Percentiles rank a stretch among this genome's conserved stretches.
Conservation (phyloP, 1,140 invertebrate species). For the Atta cephalotes region DNA sequence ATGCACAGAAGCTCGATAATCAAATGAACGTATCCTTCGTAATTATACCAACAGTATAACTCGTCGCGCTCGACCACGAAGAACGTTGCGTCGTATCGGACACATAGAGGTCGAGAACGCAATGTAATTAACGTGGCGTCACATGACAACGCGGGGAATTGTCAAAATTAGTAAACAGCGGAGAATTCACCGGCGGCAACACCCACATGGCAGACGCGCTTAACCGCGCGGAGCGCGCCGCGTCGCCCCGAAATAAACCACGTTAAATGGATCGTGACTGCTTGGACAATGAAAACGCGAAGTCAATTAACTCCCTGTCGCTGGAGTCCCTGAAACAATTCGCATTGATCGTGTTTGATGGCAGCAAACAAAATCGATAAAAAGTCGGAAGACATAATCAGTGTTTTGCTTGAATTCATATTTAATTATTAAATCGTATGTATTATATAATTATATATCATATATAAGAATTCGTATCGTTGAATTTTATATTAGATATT, state of each 20-base stretch:
- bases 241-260: conserved; percentile 15
- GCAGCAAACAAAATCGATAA: not conserved
- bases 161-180: conserved; percentile 53
- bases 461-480: not conserved
- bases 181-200: conserved; percentile 67
- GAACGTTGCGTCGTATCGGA: not conserved
- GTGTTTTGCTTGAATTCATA: not conserved
- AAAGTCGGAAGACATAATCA: not conserved
- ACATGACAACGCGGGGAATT: conserved; percentile 24
- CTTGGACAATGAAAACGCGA: conserved; percentile 55
- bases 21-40: not conserved
- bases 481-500: not conserved
- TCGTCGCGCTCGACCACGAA: not conserved
- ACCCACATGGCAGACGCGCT: conserved; percentile 82
- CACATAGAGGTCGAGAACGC: conserved; percentile 7
- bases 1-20: not conserved
- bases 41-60: not conserved
- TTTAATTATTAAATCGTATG: not conserved
- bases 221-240: conserved; percentile 71
- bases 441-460: not conserved
- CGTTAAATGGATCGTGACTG: conserved; percentile 45
- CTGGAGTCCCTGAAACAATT: conserved; percentile 4
- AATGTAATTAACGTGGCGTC: conserved; percentile 27
- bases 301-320: conserved; percentile 53
- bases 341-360: not conserved